phyloP scores from a whole-genome alignment of 2,113 vertebrate species.

The Python bivittatus region DNA sequence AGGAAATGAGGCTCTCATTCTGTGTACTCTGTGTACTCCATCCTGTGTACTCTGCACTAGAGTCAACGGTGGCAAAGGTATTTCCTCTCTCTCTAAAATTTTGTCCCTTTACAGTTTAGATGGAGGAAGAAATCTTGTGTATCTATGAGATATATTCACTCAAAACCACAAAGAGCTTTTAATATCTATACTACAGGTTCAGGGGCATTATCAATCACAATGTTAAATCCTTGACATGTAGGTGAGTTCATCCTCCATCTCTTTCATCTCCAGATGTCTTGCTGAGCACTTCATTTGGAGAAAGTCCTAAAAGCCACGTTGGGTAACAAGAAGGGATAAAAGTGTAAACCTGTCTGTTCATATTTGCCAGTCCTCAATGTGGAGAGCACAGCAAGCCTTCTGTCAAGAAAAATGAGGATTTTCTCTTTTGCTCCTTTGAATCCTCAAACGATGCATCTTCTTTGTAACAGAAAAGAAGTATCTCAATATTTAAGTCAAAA shows the following conservation, averaged over 20 bases:
- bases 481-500: constrained; percentile 75
- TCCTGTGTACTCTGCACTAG: constrained; percentile 47
- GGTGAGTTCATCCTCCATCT: constrained; percentile 53
- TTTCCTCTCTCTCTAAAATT: not conserved
- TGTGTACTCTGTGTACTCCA: constrained; percentile 50
- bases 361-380: constrained; percentile 67
- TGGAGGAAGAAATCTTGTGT: constrained; percentile 4
- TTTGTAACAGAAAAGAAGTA: constrained; percentile 69
- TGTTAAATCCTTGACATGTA: constrained; percentile 54
- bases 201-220: constrained; percentile 65
- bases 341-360: constrained; percentile 67
- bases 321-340: constrained; percentile 73
- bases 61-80: constrained; percentile 44
- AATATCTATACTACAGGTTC: constrained; percentile 46
- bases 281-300: constrained; percentile 66
- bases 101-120: constrained; percentile 7
- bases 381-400: constrained; percentile 69
- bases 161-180: constrained; percentile 55
- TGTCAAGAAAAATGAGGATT: constrained; percentile 74
- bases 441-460: constrained; percentile 72
- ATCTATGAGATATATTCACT: constrained; percentile 40
- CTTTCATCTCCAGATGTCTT: constrained; percentile 68
- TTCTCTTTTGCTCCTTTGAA: constrained; percentile 72
- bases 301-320: constrained; percentile 69
- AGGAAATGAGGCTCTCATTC: constrained; percentile 41